A percentile compares a stretch with the other conserved stretches of the same genome.
phyloP scores from a whole-genome alignment of 2,113 vertebrate species.

The Smithornis capensis region DNA sequence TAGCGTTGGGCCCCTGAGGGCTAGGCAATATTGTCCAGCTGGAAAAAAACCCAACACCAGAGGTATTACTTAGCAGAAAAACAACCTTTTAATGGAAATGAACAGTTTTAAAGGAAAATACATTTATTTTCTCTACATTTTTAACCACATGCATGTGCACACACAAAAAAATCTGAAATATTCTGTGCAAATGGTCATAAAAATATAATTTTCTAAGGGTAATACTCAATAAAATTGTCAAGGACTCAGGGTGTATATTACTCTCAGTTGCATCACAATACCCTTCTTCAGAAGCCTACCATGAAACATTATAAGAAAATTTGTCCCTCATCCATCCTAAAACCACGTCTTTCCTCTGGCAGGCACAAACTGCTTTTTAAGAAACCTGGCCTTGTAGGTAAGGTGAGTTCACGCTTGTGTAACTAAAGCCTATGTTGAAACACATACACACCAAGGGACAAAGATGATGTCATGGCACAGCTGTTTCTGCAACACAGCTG shows the following conservation, averaged over 20 bases:
- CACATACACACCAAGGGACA: neutral
- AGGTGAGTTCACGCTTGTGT: neutral
- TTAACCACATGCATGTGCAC: accelerated
- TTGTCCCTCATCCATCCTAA: neutral
- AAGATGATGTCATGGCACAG: constrained; percentile 19
- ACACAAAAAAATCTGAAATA: neutral
- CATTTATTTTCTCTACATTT: neutral
- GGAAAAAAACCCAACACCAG: neutral
- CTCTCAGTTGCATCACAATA: neutral
- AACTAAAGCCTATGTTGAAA: constrained; percentile 17
- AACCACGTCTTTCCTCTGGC: neutral
- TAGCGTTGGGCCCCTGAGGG: neutral
- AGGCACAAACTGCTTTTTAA: neutral
- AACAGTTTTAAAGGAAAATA: neutral
- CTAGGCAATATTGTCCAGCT: neutral
- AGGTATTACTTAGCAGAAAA: neutral
- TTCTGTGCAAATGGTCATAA: neutral
- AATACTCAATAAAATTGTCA: neutral
- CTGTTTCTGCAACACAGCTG: constrained; percentile 10
- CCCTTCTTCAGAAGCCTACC: neutral
- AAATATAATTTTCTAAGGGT: neutral
- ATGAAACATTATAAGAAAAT: neutral
- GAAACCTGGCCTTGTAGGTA: neutral
- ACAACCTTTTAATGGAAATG: neutral
- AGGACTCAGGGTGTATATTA: neutral